A percentile compares a stretch with the other conserved stretches of the same genome.
Conservation (phyloP, 2,888 invertebrate species). For the Eugnorisma glareosa region DNA sequence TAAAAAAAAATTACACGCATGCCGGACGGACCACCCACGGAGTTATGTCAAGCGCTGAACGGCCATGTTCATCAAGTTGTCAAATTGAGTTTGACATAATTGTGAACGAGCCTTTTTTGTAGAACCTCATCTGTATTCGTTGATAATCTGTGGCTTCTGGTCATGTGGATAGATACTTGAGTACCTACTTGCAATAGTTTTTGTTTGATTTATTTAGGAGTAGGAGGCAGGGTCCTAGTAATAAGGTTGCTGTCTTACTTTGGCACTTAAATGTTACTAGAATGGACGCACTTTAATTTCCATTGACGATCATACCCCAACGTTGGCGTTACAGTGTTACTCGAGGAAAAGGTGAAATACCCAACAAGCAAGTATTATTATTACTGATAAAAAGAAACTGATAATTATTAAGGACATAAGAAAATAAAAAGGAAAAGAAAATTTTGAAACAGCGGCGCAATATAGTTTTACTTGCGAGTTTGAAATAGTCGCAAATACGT, state of each 20-base stretch:
- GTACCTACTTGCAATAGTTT: constrained; percentile 33
- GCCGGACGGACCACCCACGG: constrained; percentile 87
- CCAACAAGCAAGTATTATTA: background rate
- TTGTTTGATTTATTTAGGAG: constrained; percentile 40
- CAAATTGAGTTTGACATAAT: constrained; percentile 90
- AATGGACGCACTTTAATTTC: background rate
- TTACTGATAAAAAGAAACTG: background rate
- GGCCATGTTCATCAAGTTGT: constrained; percentile 89
- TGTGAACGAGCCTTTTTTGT: constrained; percentile 84
- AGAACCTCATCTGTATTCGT: constrained; percentile 71
- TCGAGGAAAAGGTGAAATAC: background rate
- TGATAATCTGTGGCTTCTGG: constrained; percentile 76
- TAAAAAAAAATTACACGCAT: constrained; percentile 79
- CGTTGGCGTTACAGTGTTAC: background rate
- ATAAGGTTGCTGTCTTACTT: background rate
- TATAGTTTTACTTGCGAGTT: background rate
- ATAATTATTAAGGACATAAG: background rate
- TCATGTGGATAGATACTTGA: constrained; percentile 66
- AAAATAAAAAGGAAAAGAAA: background rate
- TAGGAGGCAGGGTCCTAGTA: constrained; percentile 3
- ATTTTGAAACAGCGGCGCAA: background rate
- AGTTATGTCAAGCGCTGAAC: constrained; percentile 85
- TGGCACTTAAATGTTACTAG: background rate
- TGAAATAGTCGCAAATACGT: background rate
- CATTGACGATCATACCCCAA: background rate